Evolutionary conservation across 2,113 vertebrate species (phyloP).

Genomic region (Trichechus manatus): DNA sequence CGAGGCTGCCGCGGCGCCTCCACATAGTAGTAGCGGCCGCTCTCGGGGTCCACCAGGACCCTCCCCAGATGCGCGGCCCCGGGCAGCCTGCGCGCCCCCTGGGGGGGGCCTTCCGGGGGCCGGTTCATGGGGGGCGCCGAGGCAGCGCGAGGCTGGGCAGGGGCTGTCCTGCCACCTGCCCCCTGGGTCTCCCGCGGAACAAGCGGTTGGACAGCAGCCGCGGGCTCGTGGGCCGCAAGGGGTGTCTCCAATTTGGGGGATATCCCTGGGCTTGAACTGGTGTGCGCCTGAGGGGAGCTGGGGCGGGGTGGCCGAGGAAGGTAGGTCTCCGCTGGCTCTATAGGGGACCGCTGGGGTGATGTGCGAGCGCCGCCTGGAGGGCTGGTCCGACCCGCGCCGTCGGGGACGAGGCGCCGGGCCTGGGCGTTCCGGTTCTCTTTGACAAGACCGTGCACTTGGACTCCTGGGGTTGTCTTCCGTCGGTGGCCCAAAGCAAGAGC

Average conservation of each 20-base stretch:
- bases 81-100: background rate
- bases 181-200: background rate
- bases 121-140: constrained; percentile 77
- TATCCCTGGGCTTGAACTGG: background rate
- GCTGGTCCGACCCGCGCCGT: constrained; percentile 40
- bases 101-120: background rate
- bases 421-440: background rate
- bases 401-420: background rate
- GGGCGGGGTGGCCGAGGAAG: background rate
- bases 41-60: constrained; percentile 95
- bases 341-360: background rate
- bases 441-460: background rate
- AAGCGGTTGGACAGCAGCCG: background rate
- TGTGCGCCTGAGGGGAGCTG: constrained; percentile 40
- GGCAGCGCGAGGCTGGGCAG: constrained; percentile 69
- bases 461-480: background rate
- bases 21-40: constrained; percentile 95
- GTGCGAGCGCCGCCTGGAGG: constrained; percentile 57
- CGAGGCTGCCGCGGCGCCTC: constrained; percentile 94
- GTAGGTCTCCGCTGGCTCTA: background rate
- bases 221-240: background rate
- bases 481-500: constrained; percentile 37
- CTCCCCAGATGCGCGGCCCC: constrained; percentile 86
- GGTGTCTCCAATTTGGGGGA: background rate
- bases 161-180: background rate